These are phyloP conservation scores for Patella pellucida DNA, from an alignment of 2,888 invertebrate genomes.

Conservation along the genomic window DNA sequence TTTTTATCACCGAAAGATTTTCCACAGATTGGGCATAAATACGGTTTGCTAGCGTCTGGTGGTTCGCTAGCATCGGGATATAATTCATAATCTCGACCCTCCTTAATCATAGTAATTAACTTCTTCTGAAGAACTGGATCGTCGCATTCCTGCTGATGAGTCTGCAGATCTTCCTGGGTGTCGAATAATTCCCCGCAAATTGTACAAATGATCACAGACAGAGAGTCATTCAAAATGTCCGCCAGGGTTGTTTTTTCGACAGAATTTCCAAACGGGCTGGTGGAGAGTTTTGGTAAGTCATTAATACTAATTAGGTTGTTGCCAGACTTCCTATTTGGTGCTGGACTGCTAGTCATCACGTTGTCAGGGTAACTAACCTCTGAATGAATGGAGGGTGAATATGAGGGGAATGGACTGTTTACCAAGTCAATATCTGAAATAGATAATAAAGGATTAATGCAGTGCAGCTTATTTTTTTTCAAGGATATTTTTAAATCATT, in stretches of 20 bases:
- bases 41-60: neutral
- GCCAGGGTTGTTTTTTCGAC: neutral
- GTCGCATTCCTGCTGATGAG: conserved; percentile 32
- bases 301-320: neutral
- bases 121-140: conserved; percentile 18
- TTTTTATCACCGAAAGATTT: conserved; percentile 38
- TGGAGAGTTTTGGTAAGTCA: neutral
- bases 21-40: conserved; percentile 39
- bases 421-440: neutral
- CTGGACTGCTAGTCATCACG: neutral
- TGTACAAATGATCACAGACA: conserved; percentile 31
- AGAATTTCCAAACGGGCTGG: neutral
- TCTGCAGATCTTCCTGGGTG: conserved; percentile 26
- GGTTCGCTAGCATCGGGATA: conserved; percentile 8
- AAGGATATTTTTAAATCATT: too few relatives aligned
- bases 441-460: too few relatives aligned
- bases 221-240: conserved; percentile 6
- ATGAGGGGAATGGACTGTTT: neutral
- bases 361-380: neutral
- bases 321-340: neutral
- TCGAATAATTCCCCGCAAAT: conserved; percentile 44
- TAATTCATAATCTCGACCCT: conserved; percentile 10
- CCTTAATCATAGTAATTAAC: neutral
- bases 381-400: neutral
- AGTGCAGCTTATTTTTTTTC: too few relatives aligned